phyloP scores from a whole-genome alignment of 1,140 invertebrate species.

The Lucilia sericata region DNA sequence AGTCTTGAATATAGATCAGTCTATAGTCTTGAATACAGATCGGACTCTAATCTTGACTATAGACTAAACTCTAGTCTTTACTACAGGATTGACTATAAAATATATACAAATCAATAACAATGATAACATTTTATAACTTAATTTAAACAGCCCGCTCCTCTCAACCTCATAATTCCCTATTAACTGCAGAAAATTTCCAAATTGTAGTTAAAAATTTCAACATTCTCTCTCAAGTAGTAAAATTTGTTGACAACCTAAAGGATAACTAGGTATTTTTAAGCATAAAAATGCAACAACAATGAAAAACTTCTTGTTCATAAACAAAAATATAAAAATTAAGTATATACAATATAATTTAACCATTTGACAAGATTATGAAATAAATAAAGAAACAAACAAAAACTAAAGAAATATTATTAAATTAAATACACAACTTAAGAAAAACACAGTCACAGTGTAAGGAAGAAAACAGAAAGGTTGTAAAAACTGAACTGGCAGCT shows the following conservation, averaged over 20 bases:
- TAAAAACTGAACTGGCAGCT: constrained; percentile 22
- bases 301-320: neutral
- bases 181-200: too few relatives aligned
- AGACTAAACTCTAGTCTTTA: too few relatives aligned
- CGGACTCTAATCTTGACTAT: too few relatives aligned
- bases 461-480: neutral
- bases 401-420: neutral
- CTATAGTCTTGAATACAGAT: too few relatives aligned
- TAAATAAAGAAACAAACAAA: neutral
- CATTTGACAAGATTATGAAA: constrained; percentile 16
- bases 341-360: neutral
- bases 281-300: neutral
- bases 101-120: too few relatives aligned
- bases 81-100: too few relatives aligned
- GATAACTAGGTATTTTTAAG: neutral
- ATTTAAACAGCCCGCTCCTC: too few relatives aligned
- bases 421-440: neutral
- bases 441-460: neutral
- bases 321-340: constrained; percentile 20
- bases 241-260: neutral
- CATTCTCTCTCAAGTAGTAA: neutral
- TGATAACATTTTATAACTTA: too few relatives aligned
- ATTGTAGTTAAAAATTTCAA: too few relatives aligned
- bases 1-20: too few relatives aligned
- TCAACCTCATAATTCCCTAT: too few relatives aligned